Evolutionary conservation across 1,140 invertebrate genomes (phyloP).

Genomic region (Tetragnatha versicolor): DNA sequence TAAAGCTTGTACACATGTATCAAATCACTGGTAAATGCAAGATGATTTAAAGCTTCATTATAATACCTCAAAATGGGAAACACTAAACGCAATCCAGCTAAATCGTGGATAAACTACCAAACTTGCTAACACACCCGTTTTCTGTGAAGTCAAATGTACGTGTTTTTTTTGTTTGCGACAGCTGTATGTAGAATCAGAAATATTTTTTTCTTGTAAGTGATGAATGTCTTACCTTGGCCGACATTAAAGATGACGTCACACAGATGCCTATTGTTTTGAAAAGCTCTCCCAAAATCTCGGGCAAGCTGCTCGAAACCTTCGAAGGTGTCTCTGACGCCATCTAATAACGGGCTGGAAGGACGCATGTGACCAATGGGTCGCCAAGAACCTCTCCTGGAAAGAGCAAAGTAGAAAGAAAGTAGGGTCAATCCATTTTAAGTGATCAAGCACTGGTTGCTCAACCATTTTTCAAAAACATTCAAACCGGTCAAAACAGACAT

Average conservation of each 20-base stretch:
- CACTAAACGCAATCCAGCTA: too few relatives aligned
- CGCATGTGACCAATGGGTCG: slow-evolving; percentile 91
- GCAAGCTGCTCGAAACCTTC: slow-evolving; percentile 93
- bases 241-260: slow-evolving; percentile 93
- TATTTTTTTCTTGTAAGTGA: neutral
- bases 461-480: too few relatives aligned
- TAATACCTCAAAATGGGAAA: too few relatives aligned
- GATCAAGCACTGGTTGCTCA: too few relatives aligned
- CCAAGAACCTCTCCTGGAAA: slow-evolving; percentile 80
- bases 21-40: too few relatives aligned
- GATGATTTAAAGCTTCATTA: too few relatives aligned
- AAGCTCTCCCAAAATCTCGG: slow-evolving; percentile 89
- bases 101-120: too few relatives aligned
- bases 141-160: neutral
- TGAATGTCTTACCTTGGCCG: slow-evolving; percentile 79
- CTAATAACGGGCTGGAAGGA: slow-evolving; percentile 88
- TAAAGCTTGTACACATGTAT: too few relatives aligned
- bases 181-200: neutral
- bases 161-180: neutral
- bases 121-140: too few relatives aligned
- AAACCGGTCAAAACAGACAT: too few relatives aligned
- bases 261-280: slow-evolving; percentile 78
- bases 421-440: too few relatives aligned
- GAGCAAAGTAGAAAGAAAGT: too few relatives aligned
- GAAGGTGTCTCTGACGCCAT: slow-evolving; percentile 86